Percentiles rank a stretch among this genome's conserved stretches.
Evolutionary conservation across 2,113 vertebrate species (phyloP).

Genomic region (Myotis yumanensis): DNA sequence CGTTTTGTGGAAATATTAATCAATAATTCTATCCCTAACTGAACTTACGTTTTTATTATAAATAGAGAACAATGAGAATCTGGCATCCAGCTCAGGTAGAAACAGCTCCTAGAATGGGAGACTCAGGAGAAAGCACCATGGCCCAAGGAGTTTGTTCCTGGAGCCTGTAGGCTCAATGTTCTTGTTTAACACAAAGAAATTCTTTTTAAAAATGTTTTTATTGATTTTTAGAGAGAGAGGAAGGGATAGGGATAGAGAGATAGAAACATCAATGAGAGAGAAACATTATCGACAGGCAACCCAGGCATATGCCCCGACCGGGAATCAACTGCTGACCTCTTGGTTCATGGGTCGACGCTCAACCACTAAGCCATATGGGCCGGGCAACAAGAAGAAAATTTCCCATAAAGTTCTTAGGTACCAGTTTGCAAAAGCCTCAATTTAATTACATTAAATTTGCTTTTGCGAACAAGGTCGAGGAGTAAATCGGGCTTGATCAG

Average conservation of each 20-base stretch:
- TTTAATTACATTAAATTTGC: conserved; percentile 42
- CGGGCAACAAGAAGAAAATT: neutral
- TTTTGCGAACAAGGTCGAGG: conserved; percentile 48
- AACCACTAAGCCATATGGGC: too few relatives aligned
- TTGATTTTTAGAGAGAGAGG: too few relatives aligned
- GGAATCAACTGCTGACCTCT: too few relatives aligned
- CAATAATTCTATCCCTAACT: conserved; percentile 21
- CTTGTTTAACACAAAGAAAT: neutral
- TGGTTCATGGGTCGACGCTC: too few relatives aligned
- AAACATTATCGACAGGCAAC: too few relatives aligned
- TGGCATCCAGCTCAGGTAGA: neutral
- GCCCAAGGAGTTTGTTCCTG: conserved; percentile 9
- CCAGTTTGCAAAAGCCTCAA: conserved; percentile 34
- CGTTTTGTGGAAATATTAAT: neutral
- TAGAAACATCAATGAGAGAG: too few relatives aligned
- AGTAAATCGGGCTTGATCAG: neutral
- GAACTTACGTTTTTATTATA: conserved; percentile 39
- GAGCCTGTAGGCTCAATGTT: neutral
- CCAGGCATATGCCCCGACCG: too few relatives aligned
- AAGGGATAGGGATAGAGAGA: too few relatives aligned
- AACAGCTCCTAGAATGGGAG: conserved; percentile 31
- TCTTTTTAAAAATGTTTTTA: too few relatives aligned
- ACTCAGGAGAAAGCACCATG: neutral
- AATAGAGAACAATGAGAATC: conserved; percentile 52
- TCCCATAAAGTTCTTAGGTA: conserved; percentile 40